Evolutionary conservation across 2,888 invertebrate genomes (phyloP).

Genomic region (Volucella inanis): DNA sequence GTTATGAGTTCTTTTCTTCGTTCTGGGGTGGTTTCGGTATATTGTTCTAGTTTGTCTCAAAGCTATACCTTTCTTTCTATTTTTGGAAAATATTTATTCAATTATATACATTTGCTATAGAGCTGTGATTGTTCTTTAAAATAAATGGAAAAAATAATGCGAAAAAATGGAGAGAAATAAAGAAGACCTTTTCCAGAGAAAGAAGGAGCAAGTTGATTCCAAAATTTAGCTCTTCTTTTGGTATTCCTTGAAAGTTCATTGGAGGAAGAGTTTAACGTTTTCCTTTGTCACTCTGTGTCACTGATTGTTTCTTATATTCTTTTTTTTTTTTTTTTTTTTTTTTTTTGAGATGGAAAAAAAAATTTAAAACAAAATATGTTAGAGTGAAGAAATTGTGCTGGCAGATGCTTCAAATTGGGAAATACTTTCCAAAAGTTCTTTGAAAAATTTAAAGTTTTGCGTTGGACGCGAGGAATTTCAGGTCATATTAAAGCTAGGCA

Average conservation of each 20-base stretch:
- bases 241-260: slow-evolving; percentile 6
- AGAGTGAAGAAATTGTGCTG: slow-evolving; percentile 11
- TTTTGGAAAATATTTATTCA: slow-evolving; percentile 39
- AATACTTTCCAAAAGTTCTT: no score
- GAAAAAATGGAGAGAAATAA: slow-evolving; percentile 3
- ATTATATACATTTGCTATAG: slow-evolving; percentile 28
- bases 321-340: slow-evolving; percentile 2
- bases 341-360: background rate
- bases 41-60: slow-evolving; percentile 30
- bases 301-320: slow-evolving; percentile 20
- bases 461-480: no score
- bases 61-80: slow-evolving; percentile 18
- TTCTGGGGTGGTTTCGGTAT: background rate
- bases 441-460: no score
- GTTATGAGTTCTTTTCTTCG: background rate
- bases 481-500: no score
- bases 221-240: background rate
- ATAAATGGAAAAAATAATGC: background rate
- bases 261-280: slow-evolving; percentile 3
- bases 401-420: slow-evolving; percentile 11
- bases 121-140: slow-evolving; percentile 3
- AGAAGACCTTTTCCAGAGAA: slow-evolving; percentile 7
- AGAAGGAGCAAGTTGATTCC: background rate
- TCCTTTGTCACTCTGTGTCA: slow-evolving; percentile 6
- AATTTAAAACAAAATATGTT: slow-evolving; percentile 13